phyloP scores from a whole-genome alignment of 2,888 invertebrate genomes.

The Drosophila picticornis region DNA sequence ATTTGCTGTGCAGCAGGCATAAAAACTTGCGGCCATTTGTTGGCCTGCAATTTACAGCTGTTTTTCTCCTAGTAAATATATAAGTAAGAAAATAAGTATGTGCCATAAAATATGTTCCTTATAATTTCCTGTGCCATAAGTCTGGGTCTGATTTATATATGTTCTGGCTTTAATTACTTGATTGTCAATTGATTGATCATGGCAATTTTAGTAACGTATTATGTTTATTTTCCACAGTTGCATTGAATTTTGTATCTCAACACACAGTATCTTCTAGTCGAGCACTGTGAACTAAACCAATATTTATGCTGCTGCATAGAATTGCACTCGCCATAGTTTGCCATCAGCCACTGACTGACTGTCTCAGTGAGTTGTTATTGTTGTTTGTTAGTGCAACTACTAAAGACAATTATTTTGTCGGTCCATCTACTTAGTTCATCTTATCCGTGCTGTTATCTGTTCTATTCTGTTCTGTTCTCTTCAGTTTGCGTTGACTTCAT shows the following conservation, averaged over 20 bases:
- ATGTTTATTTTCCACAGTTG: neutral
- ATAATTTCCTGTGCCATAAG: neutral
- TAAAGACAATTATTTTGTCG: slow-evolving; percentile 71
- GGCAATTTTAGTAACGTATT: neutral
- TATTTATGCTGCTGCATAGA: slow-evolving; percentile 7
- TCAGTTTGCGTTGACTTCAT: slow-evolving; percentile 53
- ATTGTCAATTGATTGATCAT: neutral
- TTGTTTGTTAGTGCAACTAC: slow-evolving; percentile 36
- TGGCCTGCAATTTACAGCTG: slow-evolving; percentile 7
- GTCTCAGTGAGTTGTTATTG: slow-evolving; percentile 14
- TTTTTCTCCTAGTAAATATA: neutral
- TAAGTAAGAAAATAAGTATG: neutral
- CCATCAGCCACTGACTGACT: slow-evolving; percentile 15
- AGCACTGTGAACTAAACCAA: neutral
- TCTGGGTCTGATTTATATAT: neutral
- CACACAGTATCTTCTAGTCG: neutral
- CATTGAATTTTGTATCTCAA: neutral
- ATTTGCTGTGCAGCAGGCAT: slow-evolving; percentile 56
- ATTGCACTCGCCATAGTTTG: slow-evolving; percentile 2
- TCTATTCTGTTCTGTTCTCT: neutral
- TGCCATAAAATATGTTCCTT: neutral
- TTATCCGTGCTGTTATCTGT: slow-evolving; percentile 13
- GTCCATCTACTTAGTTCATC: slow-evolving; percentile 27
- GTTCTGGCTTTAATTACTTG: neutral
- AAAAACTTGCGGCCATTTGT: slow-evolving; percentile 25